Base-by-base conservation (phyloP, 2,113 vertebrate genomes). In the Morone chrysops region DNA sequence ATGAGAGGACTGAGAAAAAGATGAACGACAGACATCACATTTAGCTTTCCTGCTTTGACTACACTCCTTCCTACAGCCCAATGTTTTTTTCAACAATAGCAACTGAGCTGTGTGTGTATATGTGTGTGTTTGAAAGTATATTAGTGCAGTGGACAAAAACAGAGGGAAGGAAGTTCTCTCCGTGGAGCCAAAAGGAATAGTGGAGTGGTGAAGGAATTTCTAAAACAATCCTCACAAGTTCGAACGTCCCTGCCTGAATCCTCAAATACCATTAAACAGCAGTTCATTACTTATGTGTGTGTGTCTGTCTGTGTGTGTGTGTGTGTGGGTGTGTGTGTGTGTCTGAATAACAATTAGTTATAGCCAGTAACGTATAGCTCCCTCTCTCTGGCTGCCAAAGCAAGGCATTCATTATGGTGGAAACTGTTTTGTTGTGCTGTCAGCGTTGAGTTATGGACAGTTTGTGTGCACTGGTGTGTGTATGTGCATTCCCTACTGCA, bases 341-440 rank as follows among this genome's bases (percentile, higher is more conserved):
- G 8, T 60, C 31, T 75, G 78, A 54, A 73, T 68, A 63, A 31
- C 51, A 88, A 74, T 77, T 65, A 80, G 61, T 73, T 57, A 65
- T 45, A 66, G n/a, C 57, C 57, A 22, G 14, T 59, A 53, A 75
- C 51, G 53, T 61, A 70, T 67, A 38, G 48, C 31, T 31, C 31
- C 3, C 31, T 31, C 16, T 20, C 31, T 74, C n/a, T 53, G 17
- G 53, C 65, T 67, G 38, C 53, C 61, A 65, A 59, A 83, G 56
- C 60, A 51, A 77, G n/a, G 16, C 78, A 61, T 62, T 76, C 8
- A 67, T 65, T 54, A 63, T 77, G 67, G 20, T 10, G 45, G n/a
- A 60, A 60, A 65, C 69, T 12, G 41, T 71, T 71, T 72, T 75
- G 48, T 84, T 72, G 43, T 61, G 36, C 36, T 65, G 75, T 4